These are phyloP conservation scores for Corythornis vintsioides DNA, from an alignment of 2,113 vertebrate species.

Conservation along the genomic window DNA sequence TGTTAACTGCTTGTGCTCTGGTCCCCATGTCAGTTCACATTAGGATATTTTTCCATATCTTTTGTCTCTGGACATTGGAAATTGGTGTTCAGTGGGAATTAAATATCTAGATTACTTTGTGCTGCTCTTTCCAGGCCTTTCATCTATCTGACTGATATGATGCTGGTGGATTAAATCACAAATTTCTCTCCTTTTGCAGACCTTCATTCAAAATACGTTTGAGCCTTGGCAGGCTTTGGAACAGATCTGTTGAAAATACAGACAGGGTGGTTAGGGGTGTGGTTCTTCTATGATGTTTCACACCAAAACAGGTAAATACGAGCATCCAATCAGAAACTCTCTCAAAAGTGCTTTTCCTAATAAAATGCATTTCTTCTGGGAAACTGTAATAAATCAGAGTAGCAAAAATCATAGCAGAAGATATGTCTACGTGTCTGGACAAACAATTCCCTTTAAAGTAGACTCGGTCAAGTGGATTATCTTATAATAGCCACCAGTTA, in stretches of 20 bases:
- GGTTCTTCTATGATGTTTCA: neutral
- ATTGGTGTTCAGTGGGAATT: slow-evolving; percentile 50
- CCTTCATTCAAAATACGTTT: neutral
- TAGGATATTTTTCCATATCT: slow-evolving; percentile 50
- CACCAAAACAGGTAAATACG: neutral
- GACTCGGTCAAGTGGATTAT: neutral
- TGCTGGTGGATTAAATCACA: neutral
- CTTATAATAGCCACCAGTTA: neutral
- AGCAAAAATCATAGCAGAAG: neutral
- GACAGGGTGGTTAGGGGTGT: neutral
- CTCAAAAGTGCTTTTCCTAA: neutral
- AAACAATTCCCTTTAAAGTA: neutral
- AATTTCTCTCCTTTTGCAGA: neutral
- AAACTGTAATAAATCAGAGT: neutral
- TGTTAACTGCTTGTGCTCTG: slow-evolving; percentile 71
- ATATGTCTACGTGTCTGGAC: neutral
- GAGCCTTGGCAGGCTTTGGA: neutral
- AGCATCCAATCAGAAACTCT: neutral
- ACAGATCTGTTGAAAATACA: neutral
- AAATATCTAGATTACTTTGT: slow-evolving; percentile 43
- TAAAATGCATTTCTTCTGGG: neutral
- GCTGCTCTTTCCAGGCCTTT: slow-evolving; percentile 20
- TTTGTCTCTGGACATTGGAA: slow-evolving; percentile 56
- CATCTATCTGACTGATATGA: slow-evolving; percentile 13
- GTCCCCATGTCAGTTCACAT: slow-evolving; percentile 61